These are phyloP conservation scores for Dinocampus coccinellae DNA, from an alignment of 2,888 invertebrate genomes.

Conservation along the genomic window DNA sequence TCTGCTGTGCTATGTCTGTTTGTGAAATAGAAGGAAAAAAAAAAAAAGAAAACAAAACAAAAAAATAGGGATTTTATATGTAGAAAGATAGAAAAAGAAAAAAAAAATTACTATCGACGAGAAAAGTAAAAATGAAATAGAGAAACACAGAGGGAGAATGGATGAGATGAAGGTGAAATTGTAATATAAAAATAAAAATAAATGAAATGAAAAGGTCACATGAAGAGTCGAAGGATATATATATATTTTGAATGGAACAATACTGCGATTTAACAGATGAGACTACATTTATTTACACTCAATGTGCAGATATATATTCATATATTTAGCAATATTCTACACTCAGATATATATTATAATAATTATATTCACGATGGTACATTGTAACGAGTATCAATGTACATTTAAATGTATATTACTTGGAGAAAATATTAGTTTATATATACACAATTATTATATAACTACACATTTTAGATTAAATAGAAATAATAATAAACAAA, in stretches of 20 bases:
- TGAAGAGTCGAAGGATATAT: neutral
- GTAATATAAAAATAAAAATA: neutral
- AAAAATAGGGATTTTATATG: too few species aligned
- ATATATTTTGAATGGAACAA: slow-evolving; percentile 8
- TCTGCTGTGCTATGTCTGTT: neutral
- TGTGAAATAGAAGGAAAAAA: neutral
- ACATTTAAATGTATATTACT: slow-evolving; percentile 27
- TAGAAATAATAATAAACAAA: too few species aligned
- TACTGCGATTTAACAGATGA: slow-evolving; percentile 19
- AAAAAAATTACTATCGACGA: too few species aligned
- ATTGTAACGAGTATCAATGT: slow-evolving; percentile 20
- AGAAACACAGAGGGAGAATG: too few species aligned
- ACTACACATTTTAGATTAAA: too few species aligned
- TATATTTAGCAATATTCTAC: neutral
- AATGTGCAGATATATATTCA: neutral
- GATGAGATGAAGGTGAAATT: too few species aligned
- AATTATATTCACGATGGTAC: slow-evolving; percentile 29
- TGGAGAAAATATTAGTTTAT: slow-evolving; percentile 28
- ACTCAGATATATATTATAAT: neutral
- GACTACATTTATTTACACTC: neutral
- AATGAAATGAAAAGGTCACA: slow-evolving; percentile 17
- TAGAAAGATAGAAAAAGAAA: too few species aligned
- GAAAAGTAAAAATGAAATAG: too few species aligned
- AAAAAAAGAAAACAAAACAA: neutral
- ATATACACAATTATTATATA: slow-evolving; percentile 1